Base-by-base conservation (phyloP, 2,888 invertebrate species). In the Diplazon laetatorius region DNA sequence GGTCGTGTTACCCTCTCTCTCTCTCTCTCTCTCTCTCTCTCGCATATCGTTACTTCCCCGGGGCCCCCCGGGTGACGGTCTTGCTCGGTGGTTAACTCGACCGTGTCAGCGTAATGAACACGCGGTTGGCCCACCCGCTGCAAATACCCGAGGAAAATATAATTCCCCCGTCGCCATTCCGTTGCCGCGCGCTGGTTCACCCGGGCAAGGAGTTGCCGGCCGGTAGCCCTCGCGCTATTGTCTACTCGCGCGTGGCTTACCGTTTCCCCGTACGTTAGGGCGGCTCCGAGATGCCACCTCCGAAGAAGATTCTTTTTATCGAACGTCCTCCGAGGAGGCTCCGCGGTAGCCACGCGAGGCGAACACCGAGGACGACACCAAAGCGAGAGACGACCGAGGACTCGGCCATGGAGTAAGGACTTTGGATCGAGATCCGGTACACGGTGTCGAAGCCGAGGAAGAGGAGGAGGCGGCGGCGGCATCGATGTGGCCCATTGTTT, bases 101-200 rank as follows among this genome's bases (percentile, higher is more conserved):
- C 48, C 82, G 83, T 85, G 86, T 85, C 84, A 84, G 82, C 82
- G 85, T 87, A 88, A 88, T 87, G 87, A 88, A 87, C 87, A 84
- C 83, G 84, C 81, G 78, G 79, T 76, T 60, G 84, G 86, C 84
- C 87, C 86, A 87, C 87, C 87, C 85, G 85, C 63, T 74, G 74
- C 69, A 76, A 46, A 72, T 22, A 20, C 30, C 35, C 30, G 30
- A 44, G 69, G 57, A 77, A 79, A 76, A 79, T 75, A 78, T 75
- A 82, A 74, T 76, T 71, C 76, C 78, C 65, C 39, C 60, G 22
- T 25, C 30, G 22, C 35, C 30, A 9, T 20, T 44, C 30, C 25
- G 25, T 50, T 10, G 50, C 30, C 57, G 48, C 14, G n/a, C n/a
- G n/a, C n/a, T n/a, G n/a, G n/a, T n/a, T n/a, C n/a, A n/a, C n/a